A percentile compares a stretch with the other conserved stretches of the same genome.
Conservation (phyloP, 1,140 invertebrate species). For the Rhagoletis zephyria region DNA sequence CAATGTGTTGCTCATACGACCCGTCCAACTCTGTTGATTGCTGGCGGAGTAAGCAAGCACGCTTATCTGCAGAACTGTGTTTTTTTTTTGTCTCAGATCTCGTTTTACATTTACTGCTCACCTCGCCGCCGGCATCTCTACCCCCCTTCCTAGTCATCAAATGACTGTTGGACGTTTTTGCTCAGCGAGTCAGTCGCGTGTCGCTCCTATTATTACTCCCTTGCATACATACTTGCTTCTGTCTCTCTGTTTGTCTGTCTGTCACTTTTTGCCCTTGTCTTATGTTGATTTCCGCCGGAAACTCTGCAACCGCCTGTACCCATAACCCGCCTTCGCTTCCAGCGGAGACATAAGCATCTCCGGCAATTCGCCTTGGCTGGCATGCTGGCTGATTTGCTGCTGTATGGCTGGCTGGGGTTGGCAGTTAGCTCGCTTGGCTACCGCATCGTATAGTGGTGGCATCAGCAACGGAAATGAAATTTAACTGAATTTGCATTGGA, state of each 20-base stretch:
- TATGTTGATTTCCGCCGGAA: slow-evolving; percentile 70
- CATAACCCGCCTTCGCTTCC: no score
- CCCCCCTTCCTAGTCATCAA: background rate
- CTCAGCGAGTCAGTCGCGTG: slow-evolving; percentile 16
- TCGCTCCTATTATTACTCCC: background rate
- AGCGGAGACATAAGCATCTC: background rate
- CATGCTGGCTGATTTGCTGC: background rate
- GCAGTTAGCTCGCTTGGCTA: slow-evolving; percentile 43
- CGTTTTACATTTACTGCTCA: no score
- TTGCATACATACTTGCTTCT: background rate
- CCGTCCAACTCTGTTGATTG: no score
- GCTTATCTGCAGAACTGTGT: no score
- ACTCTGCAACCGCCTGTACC: background rate
- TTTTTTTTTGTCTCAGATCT: no score
- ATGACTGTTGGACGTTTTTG: background rate
- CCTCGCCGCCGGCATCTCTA: no score
- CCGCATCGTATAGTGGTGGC: slow-evolving; percentile 55
- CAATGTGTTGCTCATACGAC: no score
- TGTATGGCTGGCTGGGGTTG: background rate
- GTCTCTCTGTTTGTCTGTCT: slow-evolving; percentile 54
- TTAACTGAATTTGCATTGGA: slow-evolving; percentile 73
- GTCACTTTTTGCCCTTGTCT: slow-evolving; percentile 71
- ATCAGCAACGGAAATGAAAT: slow-evolving; percentile 68
- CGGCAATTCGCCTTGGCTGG: background rate
- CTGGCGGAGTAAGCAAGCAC: no score